Evolutionary conservation across 1,140 invertebrate species (phyloP).

Genomic region (Phymorhynchus buccinoides): DNA sequence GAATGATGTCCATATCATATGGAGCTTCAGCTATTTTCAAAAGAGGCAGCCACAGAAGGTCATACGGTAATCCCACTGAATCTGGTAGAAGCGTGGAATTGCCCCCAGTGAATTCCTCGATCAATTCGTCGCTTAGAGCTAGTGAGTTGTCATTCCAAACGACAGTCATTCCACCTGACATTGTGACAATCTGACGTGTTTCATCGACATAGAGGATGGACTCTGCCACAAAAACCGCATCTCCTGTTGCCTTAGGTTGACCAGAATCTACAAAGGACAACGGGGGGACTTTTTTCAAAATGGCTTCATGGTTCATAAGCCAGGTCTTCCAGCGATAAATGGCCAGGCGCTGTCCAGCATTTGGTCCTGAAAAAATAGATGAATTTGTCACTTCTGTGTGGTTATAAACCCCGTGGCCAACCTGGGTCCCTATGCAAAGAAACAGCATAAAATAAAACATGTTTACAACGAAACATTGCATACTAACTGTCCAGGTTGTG

Average conservation of each 20-base stretch:
- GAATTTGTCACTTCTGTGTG: not conserved
- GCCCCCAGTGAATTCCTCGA: not conserved
- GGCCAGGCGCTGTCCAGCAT: not conserved
- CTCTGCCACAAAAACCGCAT: not conserved
- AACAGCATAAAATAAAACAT: too few species aligned
- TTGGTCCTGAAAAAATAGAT: not conserved
- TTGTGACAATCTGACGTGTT: not conserved
- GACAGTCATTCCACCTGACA: not conserved
- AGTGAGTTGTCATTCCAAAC: not conserved
- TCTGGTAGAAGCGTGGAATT: not conserved
- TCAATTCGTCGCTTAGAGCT: not conserved
- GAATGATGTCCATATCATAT: not conserved
- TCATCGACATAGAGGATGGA: not conserved
- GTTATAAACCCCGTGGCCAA: not conserved
- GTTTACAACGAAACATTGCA: too few species aligned
- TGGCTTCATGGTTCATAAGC: not conserved
- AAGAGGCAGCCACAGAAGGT: not conserved
- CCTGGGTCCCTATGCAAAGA: too few species aligned
- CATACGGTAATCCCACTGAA: not conserved
- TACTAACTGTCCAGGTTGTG: too few species aligned
- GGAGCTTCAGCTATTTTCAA: not conserved
- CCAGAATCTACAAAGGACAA: not conserved
- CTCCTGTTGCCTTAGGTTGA: too few species aligned
- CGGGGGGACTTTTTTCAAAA: not conserved
- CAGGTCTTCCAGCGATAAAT: not conserved